Evolutionary conservation across 2,113 vertebrate genomes (phyloP), one percentile per base, ranked within the genome.

Genomic region (Strix uralensis): DNA sequence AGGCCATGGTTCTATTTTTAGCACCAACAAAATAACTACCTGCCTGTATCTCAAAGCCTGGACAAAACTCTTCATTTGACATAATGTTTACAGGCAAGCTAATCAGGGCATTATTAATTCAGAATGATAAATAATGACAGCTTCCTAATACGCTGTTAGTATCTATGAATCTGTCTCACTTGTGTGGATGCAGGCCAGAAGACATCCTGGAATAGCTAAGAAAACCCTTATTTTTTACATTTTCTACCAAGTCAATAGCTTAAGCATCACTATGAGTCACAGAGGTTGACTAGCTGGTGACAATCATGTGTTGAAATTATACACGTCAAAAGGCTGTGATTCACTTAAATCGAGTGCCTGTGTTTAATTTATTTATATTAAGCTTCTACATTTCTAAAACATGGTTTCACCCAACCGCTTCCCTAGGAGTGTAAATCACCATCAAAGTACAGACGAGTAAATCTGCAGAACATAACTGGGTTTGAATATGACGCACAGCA

Each of bases 291-390:
- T 87, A 63, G 93, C 80, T 93, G 66, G 73, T 84, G 86, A 91
- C 88, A 95, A 94, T 66, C 89, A 27, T 30, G 72, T 93, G 81
- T 86, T 95, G 89, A 96, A 96, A 87, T 65, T 78, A 87, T 65
- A 86, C 91, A 96, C 46, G 77, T 95, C 92, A 95, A 93, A 88
- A 93, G 81, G 57, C 85, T 83, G 61, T 80, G 94, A 95, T 95
- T 95, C 91, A 92, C 91, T 94, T 84, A 83, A 92, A 94, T 88
- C 80, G 94, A 91, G 51, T 0, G 44, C 36, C 93, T 92, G 93
- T 29, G 20, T 95, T 96, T 87, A 82, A 97, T 97, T 96, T 97
- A 94, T 84, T 94, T 95, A 96, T 73, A 94, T 96, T 86, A 95
- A 92, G 77, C 85, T 94, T 81, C 83, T 83, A 95, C 70, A 86